Evolutionary conservation across 1,140 invertebrate species (phyloP), one percentile per base, ranked within the genome.

Genomic region (Dendroctonus valens): DNA sequence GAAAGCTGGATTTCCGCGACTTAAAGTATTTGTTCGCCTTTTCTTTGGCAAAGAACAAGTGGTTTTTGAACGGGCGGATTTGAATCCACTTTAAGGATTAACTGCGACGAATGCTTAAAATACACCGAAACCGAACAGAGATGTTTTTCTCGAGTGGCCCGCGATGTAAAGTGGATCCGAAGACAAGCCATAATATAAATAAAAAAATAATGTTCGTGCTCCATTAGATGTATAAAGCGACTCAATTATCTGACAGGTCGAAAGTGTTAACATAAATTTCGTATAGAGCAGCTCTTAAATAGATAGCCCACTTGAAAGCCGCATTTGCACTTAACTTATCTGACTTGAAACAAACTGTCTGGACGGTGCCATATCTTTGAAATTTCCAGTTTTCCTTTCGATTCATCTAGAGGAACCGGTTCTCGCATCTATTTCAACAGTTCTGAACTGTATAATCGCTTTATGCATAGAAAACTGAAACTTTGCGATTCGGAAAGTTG

Each of bases 41-140:
- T 59, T 66, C 49, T 50, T 26, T 57, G 57, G 55, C 51, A 59
- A 59, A 66, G 63, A 59, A 66, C 48, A 57, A 66, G 64, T 50
- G 64, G 64, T 50, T 57, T 59, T 48, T 12, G 49, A 40, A 44
- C 26, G 49, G 55, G 41, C 44, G 57, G 58, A 59, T 66, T 66
- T 66, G 49, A 66, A 66, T 66, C 64, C 64, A 66, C 64, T 66
- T 66, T 66, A 66, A 26, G 50, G 64, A 66, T 66, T 66, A 66
- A 51, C 15, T 49, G 38, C 26, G 61, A 26, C 26, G 59, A 50
- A 40, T 41, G 40, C 44, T 51, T 57, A 59, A 66, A 66, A 66
- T 59, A 59, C 64, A 66, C 64, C 26, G 42, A 40, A 48, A 12
- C 41, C n/a, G 41, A 54, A 63, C 53, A 63, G 12, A 11, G 60